Evolutionary conservation across 2,797 vertebrate genomes (phyloP).

Genomic region (Apogon talboti): DNA sequence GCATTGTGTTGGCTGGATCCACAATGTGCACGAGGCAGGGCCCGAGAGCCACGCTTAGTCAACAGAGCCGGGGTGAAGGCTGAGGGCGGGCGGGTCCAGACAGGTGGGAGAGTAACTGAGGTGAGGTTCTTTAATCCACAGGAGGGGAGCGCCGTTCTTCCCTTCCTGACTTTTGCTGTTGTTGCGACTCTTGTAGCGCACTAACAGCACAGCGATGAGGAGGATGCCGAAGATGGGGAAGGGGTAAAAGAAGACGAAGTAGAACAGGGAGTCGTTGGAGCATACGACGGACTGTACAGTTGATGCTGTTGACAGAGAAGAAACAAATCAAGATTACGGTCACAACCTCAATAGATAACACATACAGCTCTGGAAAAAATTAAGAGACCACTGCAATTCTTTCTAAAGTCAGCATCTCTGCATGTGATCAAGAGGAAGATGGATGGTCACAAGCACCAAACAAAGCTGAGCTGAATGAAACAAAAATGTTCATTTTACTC

Average conservation of each 20-base stretch:
- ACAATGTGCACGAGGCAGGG: conserved; percentile 33
- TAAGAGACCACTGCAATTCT: too few species aligned
- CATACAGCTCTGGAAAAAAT: too few species aligned
- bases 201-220: conserved; percentile 93
- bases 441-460: too few species aligned
- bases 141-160: conserved; percentile 95
- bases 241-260: conserved; percentile 98
- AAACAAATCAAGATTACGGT: not conserved
- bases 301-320: conserved; percentile 81
- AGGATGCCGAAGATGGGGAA: conserved; percentile 98
- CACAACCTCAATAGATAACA: not conserved
- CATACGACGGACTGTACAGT: conserved; percentile 94
- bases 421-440: too few species aligned
- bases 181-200: conserved; percentile 93
- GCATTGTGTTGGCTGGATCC: conserved; percentile 67
- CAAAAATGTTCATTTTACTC: too few species aligned
- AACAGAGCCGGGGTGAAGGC: conserved; percentile 96
- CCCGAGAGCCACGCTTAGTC: conserved; percentile 82
- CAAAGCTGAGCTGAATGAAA: too few species aligned
- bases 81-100: conserved; percentile 95
- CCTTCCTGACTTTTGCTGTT: conserved; percentile 95
- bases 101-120: conserved; percentile 99
- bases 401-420: too few species aligned
- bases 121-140: conserved; percentile 99
- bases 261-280: conserved; percentile 95